Conservation (phyloP, 2,888 invertebrate species). For the Drosophila pseudotakahashii region DNA sequence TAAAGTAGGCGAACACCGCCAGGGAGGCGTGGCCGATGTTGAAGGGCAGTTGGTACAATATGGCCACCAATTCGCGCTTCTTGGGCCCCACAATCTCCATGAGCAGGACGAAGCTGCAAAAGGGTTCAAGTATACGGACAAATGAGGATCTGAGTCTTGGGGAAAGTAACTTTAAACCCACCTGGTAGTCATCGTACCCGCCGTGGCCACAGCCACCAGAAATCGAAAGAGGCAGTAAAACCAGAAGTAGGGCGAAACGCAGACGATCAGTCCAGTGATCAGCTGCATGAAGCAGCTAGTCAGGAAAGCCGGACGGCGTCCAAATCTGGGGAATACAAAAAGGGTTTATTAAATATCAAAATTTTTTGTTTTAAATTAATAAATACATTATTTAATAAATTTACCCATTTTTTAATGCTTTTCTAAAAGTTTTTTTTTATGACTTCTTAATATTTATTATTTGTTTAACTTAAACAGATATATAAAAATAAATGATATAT, state of each 20-base stretch:
- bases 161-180: conserved; percentile 20
- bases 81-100: conserved; percentile 88
- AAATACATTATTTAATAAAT: no score
- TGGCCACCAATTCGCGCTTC: conserved; percentile 85
- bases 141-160: no score
- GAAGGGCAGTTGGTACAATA: conserved; percentile 89
- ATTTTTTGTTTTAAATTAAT: no score
- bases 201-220: conserved; percentile 90
- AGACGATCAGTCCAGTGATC: conserved; percentile 88
- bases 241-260: conserved; percentile 88
- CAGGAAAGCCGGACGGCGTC: conserved; percentile 90
- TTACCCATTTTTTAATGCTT: no score
- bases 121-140: neutral
- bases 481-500: no score
- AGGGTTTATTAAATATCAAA: no score
- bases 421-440: no score
- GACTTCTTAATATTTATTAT: no score
- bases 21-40: conserved; percentile 89
- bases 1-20: conserved; percentile 87
- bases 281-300: conserved; percentile 90
- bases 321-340: conserved; percentile 86
- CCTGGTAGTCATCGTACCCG: conserved; percentile 92
- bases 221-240: conserved; percentile 89
- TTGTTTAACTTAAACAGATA: no score
- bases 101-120: conserved; percentile 87